Evolutionary conservation across 2,113 vertebrate genomes (phyloP).

Genomic region (Stictonetta naevosa): DNA sequence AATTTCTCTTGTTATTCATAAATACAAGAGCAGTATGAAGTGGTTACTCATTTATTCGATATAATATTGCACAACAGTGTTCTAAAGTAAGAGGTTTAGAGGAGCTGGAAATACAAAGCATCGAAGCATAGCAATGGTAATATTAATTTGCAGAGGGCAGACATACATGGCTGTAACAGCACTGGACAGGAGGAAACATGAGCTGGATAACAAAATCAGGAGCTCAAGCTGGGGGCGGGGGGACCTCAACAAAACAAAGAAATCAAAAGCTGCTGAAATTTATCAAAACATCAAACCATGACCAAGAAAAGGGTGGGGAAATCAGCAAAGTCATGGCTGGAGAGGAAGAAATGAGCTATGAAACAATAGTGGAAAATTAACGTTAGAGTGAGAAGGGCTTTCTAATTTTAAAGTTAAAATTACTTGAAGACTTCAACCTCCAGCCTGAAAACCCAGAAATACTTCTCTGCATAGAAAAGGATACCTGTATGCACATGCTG

Average conservation of each 20-base stretch:
- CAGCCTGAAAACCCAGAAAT: not conserved
- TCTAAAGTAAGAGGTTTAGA: slow-evolving; percentile 38
- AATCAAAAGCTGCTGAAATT: not conserved
- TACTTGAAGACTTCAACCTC: not conserved
- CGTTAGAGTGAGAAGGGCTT: not conserved
- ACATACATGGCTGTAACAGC: not conserved
- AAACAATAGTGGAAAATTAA: not conserved
- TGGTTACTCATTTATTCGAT: slow-evolving; percentile 49
- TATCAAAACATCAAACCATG: not conserved
- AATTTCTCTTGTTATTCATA: slow-evolving; percentile 38
- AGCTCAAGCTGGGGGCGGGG: not conserved
- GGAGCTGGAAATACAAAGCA: slow-evolving; percentile 18
- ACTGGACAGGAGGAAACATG: not conserved
- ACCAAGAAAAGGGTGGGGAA: not conserved
- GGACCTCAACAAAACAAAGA: not conserved
- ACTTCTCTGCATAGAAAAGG: not conserved
- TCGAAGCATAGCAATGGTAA: not conserved
- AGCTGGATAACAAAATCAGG: not conserved
- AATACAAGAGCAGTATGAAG: slow-evolving; percentile 40
- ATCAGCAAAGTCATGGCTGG: not conserved
- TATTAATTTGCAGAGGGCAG: slow-evolving; percentile 27
- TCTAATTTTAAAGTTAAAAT: not conserved
- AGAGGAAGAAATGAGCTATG: not conserved
- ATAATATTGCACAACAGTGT: slow-evolving; percentile 22
- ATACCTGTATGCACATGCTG: not conserved